Percentiles rank a stretch among this genome's conserved stretches.
phyloP scores from a whole-genome alignment of 2,113 vertebrate species.

The Amazona vittata region DNA sequence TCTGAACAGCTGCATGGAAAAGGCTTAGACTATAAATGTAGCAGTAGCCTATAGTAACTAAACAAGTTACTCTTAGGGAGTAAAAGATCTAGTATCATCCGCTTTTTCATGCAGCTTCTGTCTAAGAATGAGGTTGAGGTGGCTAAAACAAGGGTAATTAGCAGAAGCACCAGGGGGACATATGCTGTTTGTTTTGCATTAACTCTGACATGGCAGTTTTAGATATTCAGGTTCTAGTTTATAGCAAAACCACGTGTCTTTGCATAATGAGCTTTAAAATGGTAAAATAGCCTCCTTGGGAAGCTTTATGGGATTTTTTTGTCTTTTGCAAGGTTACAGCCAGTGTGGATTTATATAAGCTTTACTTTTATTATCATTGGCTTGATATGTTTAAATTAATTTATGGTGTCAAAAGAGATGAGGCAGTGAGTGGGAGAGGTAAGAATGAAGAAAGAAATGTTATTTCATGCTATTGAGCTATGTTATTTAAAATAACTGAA shows the following conservation, averaged over 20 bases:
- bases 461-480: not conserved
- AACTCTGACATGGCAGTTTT: not conserved
- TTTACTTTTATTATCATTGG: conserved; percentile 30
- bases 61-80: not conserved
- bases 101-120: not conserved
- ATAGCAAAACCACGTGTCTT: not conserved
- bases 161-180: not conserved
- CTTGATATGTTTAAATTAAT: conserved; percentile 45
- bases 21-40: not conserved
- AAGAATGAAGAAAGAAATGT: conserved; percentile 10
- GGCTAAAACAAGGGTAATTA: not conserved
- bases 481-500: conserved; percentile 5
- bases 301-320: conserved; percentile 11
- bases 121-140: not conserved
- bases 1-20: not conserved
- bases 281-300: conserved; percentile 2
- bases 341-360: conserved; percentile 10
- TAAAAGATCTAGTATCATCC: not conserved
- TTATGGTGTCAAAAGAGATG: not conserved
- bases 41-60: not conserved
- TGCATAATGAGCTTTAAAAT: conserved; percentile 28
- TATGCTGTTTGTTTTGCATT: not conserved
- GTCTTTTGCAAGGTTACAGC: conserved; percentile 22
- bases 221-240: not conserved
- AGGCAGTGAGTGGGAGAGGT: not conserved